Evolutionary conservation across 2,797 vertebrate species (phyloP).

Genomic region (Pipistrellus pipistrellus): DNA sequence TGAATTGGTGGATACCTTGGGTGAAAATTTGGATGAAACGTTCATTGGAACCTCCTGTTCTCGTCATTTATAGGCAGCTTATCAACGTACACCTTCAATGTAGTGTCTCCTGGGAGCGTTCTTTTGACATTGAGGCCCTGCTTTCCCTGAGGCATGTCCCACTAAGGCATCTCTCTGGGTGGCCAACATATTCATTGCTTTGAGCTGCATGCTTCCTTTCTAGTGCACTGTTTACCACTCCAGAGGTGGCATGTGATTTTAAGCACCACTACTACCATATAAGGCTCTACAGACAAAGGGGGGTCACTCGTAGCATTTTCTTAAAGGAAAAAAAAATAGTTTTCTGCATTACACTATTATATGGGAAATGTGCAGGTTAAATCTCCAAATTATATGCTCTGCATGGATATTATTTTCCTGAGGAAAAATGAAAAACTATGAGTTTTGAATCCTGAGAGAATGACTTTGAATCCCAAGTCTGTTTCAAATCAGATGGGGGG

Average conservation of each 20-base stretch:
- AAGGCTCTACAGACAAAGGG: not conserved
- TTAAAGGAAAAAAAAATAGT: constrained; percentile 2
- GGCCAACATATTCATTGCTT: not conserved
- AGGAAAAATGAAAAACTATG: not conserved
- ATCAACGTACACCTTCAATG: not conserved
- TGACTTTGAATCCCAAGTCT: not conserved
- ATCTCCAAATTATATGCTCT: not conserved
- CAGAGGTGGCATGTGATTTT: not conserved
- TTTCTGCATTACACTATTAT: constrained; percentile 2
- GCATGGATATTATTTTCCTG: not conserved
- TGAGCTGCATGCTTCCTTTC: not conserved
- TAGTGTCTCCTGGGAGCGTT: no score
- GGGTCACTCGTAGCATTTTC: not conserved
- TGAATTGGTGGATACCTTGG: not conserved
- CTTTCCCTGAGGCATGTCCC: not conserved
- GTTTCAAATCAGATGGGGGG: not conserved
- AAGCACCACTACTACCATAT: not conserved
- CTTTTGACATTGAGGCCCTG: not conserved
- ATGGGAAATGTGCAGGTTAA: not conserved
- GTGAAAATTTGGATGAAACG: constrained; percentile 4
- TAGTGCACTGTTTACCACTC: not conserved
- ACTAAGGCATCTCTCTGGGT: not conserved
- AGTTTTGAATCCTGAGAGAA: not conserved
- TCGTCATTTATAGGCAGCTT: not conserved
- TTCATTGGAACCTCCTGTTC: not conserved